These are phyloP conservation scores for Ammodytes dubius DNA, from an alignment of 2,113 vertebrate genomes.

Conservation along the genomic window DNA sequence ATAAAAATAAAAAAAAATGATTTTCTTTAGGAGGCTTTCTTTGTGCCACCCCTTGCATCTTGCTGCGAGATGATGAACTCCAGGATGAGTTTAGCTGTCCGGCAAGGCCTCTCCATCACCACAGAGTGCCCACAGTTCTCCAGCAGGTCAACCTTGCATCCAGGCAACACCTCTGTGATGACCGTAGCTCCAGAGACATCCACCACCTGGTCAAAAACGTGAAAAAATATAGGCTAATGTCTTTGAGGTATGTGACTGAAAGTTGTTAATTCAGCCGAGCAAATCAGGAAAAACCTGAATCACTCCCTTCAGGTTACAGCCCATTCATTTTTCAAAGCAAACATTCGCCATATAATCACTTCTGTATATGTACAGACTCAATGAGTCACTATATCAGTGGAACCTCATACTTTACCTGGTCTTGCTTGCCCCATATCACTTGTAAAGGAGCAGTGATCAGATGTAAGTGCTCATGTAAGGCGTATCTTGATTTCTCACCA, in stretches of 20 bases:
- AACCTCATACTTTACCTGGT: slow-evolving; percentile 76
- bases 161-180: slow-evolving; percentile 84
- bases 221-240: background rate
- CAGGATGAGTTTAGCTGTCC: slow-evolving; percentile 93
- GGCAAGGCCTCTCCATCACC: slow-evolving; percentile 93
- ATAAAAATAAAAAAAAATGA: background rate
- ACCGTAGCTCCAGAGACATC: slow-evolving; percentile 91
- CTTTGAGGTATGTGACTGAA: background rate
- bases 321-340: background rate
- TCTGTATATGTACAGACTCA: background rate
- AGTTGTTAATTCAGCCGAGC: background rate
- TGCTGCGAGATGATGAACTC: slow-evolving; percentile 91
- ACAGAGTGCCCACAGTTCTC: slow-evolving; percentile 97
- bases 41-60: slow-evolving; percentile 82
- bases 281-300: slow-evolving; percentile 5
- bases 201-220: slow-evolving; percentile 85
- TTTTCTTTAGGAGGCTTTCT: slow-evolving; percentile 80
- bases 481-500: slow-evolving; percentile 88
- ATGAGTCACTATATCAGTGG: background rate
- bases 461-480: slow-evolving; percentile 90
- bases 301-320: background rate
- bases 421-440: slow-evolving; percentile 96
- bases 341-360: background rate
- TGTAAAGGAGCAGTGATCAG: slow-evolving; percentile 91
- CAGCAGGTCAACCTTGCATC: slow-evolving; percentile 91